Percentiles rank a stretch among this genome's conserved stretches.
These are phyloP conservation scores for Cyclophora punctaria DNA, from an alignment of 2,888 invertebrate species.

Conservation along the genomic window DNA sequence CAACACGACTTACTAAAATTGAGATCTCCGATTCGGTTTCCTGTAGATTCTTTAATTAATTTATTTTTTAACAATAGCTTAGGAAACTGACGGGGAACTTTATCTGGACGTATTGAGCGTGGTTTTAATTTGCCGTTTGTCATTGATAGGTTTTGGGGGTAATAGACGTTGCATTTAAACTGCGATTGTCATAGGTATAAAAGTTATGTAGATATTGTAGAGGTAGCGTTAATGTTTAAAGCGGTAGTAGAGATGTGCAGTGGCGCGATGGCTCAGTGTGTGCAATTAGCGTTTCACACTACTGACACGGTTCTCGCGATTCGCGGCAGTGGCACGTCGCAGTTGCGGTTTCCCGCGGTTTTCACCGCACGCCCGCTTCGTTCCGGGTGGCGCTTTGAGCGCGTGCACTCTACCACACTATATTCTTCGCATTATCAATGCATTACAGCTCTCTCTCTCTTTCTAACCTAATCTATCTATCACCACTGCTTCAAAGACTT, in stretches of 20 bases:
- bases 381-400: slow-evolving; percentile 69
- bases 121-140: slow-evolving; percentile 50
- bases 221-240: slow-evolving; percentile 3
- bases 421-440: slow-evolving; percentile 40
- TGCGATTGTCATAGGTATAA: too few relatives aligned
- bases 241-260: slow-evolving; percentile 37
- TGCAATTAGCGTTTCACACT: slow-evolving; percentile 72
- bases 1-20: slow-evolving; percentile 54
- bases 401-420: slow-evolving; percentile 45
- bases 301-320: slow-evolving; percentile 73
- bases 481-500: too few relatives aligned
- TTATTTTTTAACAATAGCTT: slow-evolving; percentile 71
- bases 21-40: slow-evolving; percentile 75
- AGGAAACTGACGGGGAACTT: slow-evolving; percentile 65
- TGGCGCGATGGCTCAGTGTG: slow-evolving; percentile 47
- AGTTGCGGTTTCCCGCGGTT: slow-evolving; percentile 73
- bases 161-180: too few relatives aligned
- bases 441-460: slow-evolving; percentile 23
- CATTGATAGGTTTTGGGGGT: slow-evolving; percentile 13
- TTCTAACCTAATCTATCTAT: slow-evolving; percentile 21
- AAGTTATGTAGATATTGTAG: too few relatives aligned
- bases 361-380: slow-evolving; percentile 57
- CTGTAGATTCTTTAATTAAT: slow-evolving; percentile 73
- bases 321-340: slow-evolving; percentile 49
- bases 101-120: slow-evolving; percentile 42